Evolutionary conservation across 2,113 vertebrate species (phyloP).

Genomic region (Epinephelus lanceolatus): DNA sequence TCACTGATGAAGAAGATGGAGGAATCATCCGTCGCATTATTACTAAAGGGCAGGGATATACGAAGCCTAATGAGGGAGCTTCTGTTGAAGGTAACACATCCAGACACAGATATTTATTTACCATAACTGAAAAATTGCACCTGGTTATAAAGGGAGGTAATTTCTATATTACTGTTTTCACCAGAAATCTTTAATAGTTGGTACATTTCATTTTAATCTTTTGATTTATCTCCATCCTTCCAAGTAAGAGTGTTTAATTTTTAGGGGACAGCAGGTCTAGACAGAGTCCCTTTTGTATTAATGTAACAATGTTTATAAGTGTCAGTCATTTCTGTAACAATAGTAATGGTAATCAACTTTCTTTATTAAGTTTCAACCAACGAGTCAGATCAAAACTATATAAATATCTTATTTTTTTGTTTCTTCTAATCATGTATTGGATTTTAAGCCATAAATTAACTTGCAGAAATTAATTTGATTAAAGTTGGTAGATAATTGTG

Average conservation of each 20-base stretch:
- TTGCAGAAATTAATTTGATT: not conserved
- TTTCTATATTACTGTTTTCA: not conserved
- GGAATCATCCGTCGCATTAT: constrained; percentile 93
- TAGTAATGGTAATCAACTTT: not conserved
- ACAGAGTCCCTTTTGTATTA: no score
- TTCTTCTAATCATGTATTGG: not conserved
- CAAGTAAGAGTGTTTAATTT: not conserved
- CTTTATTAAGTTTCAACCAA: not conserved
- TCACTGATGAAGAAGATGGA: constrained; percentile 93
- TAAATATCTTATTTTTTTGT: not conserved
- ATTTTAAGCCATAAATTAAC: not conserved
- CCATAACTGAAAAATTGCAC: not conserved
- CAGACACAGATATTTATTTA: not conserved
- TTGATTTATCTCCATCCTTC: not conserved
- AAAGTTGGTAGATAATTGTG: not conserved
- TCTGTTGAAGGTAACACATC: constrained; percentile 89
- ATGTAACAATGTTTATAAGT: not conserved
- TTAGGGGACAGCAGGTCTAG: not conserved
- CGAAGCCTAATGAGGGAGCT: constrained; percentile 94
- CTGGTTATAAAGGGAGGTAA: not conserved
- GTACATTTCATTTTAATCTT: not conserved
- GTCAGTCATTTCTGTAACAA: not conserved
- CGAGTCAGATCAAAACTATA: not conserved
- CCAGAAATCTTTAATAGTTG: not conserved
- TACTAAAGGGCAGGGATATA: constrained; percentile 92